A percentile compares a stretch with the other conserved stretches of the same genome.
These are phyloP conservation scores for Philaethria dido DNA, from an alignment of 2,888 invertebrate genomes.

Conservation along the genomic window DNA sequence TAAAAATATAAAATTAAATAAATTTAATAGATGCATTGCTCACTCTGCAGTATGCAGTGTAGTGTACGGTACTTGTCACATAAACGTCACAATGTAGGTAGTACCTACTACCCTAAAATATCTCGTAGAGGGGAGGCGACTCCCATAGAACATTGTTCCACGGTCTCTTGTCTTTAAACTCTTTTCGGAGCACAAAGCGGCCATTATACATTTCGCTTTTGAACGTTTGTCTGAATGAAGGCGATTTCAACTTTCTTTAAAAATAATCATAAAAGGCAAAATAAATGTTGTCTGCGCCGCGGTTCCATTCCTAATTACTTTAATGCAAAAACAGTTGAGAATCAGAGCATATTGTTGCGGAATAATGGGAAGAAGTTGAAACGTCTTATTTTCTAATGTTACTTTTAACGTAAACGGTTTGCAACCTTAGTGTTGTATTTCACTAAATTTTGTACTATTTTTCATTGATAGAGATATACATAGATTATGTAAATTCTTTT, in stretches of 20 bases:
- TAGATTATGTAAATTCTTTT: no score
- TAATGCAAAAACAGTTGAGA: slow-evolving; percentile 23
- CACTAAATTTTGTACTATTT: no score
- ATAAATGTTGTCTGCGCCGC: slow-evolving; percentile 14
- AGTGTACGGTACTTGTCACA: background rate
- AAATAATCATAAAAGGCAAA: slow-evolving; percentile 19
- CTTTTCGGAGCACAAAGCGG: slow-evolving; percentile 2
- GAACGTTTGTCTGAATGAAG: slow-evolving; percentile 5
- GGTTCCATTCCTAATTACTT: slow-evolving; percentile 22
- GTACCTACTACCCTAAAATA: background rate
- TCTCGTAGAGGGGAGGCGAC: background rate
- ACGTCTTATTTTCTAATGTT: slow-evolving; percentile 15
- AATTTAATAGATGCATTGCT: no score
- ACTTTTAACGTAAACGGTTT: slow-evolving; percentile 11
- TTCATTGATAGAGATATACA: no score
- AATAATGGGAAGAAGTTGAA: slow-evolving; percentile 12
- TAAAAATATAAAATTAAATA: no score
- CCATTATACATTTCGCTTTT: slow-evolving; percentile 17
- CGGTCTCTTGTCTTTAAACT: slow-evolving; percentile 17
- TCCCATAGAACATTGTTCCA: slow-evolving; percentile 14
- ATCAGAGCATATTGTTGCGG: slow-evolving; percentile 14
- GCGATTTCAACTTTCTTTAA: slow-evolving; percentile 13
- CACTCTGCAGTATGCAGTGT: no score
- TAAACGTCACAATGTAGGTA: background rate
- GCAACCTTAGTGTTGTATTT: background rate